Percentiles rank a stretch among this genome's conserved stretches.
Conservation (phyloP, 2,888 invertebrate species). For the Drosophila eohydei region DNA sequence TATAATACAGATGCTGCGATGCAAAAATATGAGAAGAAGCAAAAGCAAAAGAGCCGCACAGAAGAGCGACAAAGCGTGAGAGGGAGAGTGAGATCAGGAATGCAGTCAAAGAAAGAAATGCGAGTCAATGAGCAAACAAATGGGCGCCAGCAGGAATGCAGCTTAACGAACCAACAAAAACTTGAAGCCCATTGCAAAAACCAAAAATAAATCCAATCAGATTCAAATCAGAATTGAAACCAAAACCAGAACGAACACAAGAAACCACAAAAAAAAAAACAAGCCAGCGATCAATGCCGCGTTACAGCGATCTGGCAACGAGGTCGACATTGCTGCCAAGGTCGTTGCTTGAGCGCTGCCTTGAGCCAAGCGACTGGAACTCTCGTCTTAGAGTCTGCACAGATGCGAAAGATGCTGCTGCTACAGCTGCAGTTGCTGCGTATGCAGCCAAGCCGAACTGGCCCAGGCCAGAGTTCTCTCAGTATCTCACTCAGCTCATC, state of each 20-base stretch:
- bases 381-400: constrained; percentile 20
- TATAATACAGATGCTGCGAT: constrained; percentile 31
- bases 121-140: constrained; percentile 69
- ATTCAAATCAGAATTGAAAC: constrained; percentile 23
- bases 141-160: constrained; percentile 68
- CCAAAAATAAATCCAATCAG: constrained; percentile 19
- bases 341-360: constrained; percentile 58
- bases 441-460: constrained; percentile 55
- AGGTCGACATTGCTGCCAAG: constrained; percentile 63
- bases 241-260: constrained; percentile 29
- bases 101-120: constrained; percentile 31
- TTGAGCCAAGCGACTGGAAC: constrained; percentile 44
- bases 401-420: constrained; percentile 3
- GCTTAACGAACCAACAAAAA: constrained; percentile 32
- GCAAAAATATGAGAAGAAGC: constrained; percentile 11
- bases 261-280: constrained; percentile 24
- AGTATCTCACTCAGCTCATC: constrained; percentile 5
- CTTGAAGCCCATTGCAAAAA: background rate
- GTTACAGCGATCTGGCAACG: constrained; percentile 56
- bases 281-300: constrained; percentile 32
- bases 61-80: background rate
- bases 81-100: constrained; percentile 22
- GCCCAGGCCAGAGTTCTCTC: constrained; percentile 6
- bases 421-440: constrained; percentile 14
- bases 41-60: background rate